Evolutionary conservation across 2,888 invertebrate species (phyloP), one percentile per base, ranked within the genome.

Genomic region (Mythimna pallens): DNA sequence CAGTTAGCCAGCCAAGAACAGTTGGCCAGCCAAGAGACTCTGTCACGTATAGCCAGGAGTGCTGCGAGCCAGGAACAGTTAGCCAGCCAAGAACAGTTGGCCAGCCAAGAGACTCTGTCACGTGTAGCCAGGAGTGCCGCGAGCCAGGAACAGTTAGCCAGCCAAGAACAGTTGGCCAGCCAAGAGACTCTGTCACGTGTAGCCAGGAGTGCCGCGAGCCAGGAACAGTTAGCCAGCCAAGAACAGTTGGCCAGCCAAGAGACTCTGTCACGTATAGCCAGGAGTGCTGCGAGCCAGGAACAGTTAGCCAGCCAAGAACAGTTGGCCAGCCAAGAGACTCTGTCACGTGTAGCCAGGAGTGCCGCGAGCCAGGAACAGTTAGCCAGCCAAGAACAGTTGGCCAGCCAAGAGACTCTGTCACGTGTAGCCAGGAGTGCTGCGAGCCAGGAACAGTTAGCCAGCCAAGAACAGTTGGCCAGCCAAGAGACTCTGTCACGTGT

Each of bases 161-260:
- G 61, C 22, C 68, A 69, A 9, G 68, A 78, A 57, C 63, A 70
- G 14, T 59, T 76, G 12, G 67, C 58, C 55, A 78, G 67, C 36
- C 67, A 70, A n/a, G 76, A 75, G 52, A 22, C 36, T 22, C 10
- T 65, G 17, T 63, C 25, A 1, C 63, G 57, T 10, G 20, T 50
- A 10, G 47, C 50, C 5, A 64, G 65, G 55, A 43, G 64, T 58
- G 47, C 14, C 8, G 58, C 43, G 1, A 57, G 30, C 20, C 57
- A 57, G 58, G 58, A 34, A 58, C 58, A 34, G 9, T 5, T 57
- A 9, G 25, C 57, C 3, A 66, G 61, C 22, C 68, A 69, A 10
- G 68, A 78, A 55, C 63, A 71, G 14, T 59, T 76, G 12, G 67
- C 58, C 55, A 78, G 67, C 36, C 65, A 70, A 22, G 75, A 75